Evolutionary conservation across 2,797 vertebrate genomes (phyloP), one percentile per base, ranked within the genome.

Genomic region (Gymnothorax javanicus): DNA sequence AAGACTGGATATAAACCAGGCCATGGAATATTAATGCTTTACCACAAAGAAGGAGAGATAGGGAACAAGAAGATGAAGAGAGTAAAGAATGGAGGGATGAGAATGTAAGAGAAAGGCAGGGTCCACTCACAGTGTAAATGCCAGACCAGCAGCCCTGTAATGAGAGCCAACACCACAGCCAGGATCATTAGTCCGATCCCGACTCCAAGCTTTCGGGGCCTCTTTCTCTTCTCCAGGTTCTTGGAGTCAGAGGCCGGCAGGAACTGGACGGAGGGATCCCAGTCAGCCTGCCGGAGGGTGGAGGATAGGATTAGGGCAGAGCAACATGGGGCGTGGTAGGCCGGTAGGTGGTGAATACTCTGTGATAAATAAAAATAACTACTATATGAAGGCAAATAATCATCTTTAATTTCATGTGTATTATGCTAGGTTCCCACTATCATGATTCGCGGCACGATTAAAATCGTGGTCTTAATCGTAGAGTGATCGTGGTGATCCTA

Each of bases 51-150:
- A 11, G n/a, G 17, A 64, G 62, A 64, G 62, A 64, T 6, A 23
- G 62, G 20, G 60, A 17, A 20, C 3, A 62, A 20, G 7, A 67
- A 4, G 11, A 17, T 15, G 59, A 62, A 4, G 4, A 17, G 59
- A 17, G 13, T 17, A 62, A 4, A 17, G n/a, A 23, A 67, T 1
- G 62, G 62, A 1, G 5, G 20, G 62, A 43, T 43, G 33, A 43
- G 1, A 43, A 43, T 1, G 33, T 43, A 43, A n/a, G 20, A n/a
- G 20, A 7, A 13, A n/a, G 23, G 9, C 23, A n/a, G 23, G 64
- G 6, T n/a, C 6, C 64, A 94, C 98, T 97, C 92, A 99, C 98
- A 91, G 88, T 96, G 95, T 87, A 96, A 97, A 91, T 97, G 96
- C 97, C 98, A 98, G 15, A 98, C 96, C 81, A 98, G 93, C 79